phyloP scores from a whole-genome alignment of 2,113 vertebrate genomes.

The Menura novaehollandiae region DNA sequence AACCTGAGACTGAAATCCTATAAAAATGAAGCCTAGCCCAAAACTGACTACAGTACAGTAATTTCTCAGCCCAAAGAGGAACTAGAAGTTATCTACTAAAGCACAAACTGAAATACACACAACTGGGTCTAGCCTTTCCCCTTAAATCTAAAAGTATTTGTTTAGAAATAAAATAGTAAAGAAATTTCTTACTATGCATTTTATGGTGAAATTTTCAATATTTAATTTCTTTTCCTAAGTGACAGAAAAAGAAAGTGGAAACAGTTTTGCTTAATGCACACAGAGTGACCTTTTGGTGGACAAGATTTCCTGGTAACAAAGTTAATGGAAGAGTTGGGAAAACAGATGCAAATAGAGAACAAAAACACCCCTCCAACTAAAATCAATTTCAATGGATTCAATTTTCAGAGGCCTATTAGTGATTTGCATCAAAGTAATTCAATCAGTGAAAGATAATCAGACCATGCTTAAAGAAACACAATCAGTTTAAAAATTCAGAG shows the following conservation, averaged over 20 bases:
- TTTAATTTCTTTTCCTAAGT: not conserved
- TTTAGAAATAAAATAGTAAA: not conserved
- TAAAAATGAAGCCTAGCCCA: not conserved
- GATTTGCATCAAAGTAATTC: not conserved
- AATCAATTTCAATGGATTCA: slow-evolving; percentile 22
- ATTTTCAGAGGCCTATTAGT: not conserved
- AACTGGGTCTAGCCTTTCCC: not conserved
- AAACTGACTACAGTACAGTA: not conserved
- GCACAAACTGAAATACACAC: not conserved
- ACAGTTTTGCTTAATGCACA: not conserved
- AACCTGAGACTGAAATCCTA: not conserved
- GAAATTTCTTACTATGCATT: not conserved
- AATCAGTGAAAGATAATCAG: not conserved
- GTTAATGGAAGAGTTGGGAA: not conserved
- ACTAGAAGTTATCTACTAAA: not conserved
- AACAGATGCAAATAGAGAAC: not conserved
- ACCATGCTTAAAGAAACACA: not conserved
- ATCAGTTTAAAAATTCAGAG: not conserved
- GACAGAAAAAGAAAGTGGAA: not conserved
- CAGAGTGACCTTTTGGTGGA: not conserved
- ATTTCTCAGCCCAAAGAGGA: not conserved
- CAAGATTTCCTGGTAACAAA: not conserved
- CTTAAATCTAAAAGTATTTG: not conserved
- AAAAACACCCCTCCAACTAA: not conserved
- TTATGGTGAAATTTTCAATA: not conserved